Evolutionary conservation across 2,113 vertebrate genomes (phyloP).

Genomic region (Ramphastos sulfuratus): DNA sequence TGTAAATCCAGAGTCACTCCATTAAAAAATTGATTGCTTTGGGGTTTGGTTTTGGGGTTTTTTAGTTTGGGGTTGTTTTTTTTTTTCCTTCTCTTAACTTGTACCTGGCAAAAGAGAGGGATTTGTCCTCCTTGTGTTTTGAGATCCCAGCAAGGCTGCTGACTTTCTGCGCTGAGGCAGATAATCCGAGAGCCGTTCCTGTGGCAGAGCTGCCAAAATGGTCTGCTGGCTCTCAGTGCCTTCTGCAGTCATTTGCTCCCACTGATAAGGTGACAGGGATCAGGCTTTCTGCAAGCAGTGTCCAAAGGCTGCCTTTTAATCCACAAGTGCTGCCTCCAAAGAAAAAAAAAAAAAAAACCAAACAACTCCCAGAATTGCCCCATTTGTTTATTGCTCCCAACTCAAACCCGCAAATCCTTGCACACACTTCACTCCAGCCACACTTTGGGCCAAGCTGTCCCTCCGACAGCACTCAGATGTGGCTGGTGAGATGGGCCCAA

Average conservation of each 20-base stretch:
- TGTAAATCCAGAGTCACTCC: conserved; percentile 26
- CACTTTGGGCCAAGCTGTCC: background rate
- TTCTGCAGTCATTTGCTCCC: background rate
- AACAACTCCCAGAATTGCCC: background rate
- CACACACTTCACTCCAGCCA: background rate
- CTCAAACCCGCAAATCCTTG: background rate
- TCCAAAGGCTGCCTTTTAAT: conserved; percentile 35
- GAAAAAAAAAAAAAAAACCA: no score
- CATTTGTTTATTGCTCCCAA: conserved; percentile 23
- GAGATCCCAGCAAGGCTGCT: conserved; percentile 14
- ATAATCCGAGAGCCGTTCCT: conserved; percentile 36
- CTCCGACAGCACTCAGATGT: background rate
- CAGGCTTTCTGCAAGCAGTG: conserved; percentile 51
- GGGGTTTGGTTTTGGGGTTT: no score
- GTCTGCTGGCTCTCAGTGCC: background rate
- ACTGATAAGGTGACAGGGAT: conserved; percentile 49
- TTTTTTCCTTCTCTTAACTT: background rate
- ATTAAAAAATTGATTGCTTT: background rate
- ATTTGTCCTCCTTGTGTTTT: conserved; percentile 48
- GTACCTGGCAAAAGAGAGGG: conserved; percentile 45
- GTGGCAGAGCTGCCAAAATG: conserved; percentile 21
- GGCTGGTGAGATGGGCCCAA: background rate
- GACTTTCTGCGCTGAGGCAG: conserved; percentile 65
- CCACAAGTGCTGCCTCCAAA: conserved; percentile 13
- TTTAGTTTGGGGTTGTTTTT: no score